Base-by-base conservation (phyloP, 2,113 vertebrate species). In the Melanotaenia duboulayi region DNA sequence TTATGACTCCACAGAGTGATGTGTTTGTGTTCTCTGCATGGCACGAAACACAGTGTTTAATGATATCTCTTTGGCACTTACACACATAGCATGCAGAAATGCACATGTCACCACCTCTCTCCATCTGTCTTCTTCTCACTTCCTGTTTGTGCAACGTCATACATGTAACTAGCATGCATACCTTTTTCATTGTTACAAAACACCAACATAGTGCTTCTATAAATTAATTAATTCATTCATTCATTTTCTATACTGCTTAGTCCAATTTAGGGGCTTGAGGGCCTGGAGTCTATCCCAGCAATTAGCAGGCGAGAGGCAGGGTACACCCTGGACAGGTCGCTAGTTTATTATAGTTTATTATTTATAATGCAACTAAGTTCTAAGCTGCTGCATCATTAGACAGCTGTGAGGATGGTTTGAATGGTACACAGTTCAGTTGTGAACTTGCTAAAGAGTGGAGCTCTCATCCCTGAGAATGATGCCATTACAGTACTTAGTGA, bases 91-190 rank as follows among this genome's bases (percentile, higher is more conserved):
- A 8, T 67, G 22, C 61, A 60, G 56, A 16, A 56, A 65, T 64
- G 32, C 7, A 68, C 54, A 11, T 58, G 54, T n/a, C 58, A 40
- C 19, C 79, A 37, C 23, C 50, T 63, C 46, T 48, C 55, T 56
- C 85, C 76, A 70, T 86, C 81, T 77, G 63, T 67, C 72, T 67
- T 68, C 4, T 1, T 78, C 56, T 69, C 54, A 35, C 62, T 58
- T 46, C 24, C 59, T 63, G 66, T 85, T 74, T 66, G 73, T 61
- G 70, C 22, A 7, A 78, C 24, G 9, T 74, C 78, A 66, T 17
- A 24, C 57, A 71, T 46, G 49, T 10, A 70, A 32, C 17, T 61
- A 65, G 55, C 12, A 16, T 20, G 12, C 17, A 1, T 11, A 16
- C 17, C 78, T 69, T 69, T 28, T 28, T 35, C 42, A 58, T 61